Conservation (phyloP, 2,113 vertebrate genomes). For the Sakesphorus luctuosus region DNA sequence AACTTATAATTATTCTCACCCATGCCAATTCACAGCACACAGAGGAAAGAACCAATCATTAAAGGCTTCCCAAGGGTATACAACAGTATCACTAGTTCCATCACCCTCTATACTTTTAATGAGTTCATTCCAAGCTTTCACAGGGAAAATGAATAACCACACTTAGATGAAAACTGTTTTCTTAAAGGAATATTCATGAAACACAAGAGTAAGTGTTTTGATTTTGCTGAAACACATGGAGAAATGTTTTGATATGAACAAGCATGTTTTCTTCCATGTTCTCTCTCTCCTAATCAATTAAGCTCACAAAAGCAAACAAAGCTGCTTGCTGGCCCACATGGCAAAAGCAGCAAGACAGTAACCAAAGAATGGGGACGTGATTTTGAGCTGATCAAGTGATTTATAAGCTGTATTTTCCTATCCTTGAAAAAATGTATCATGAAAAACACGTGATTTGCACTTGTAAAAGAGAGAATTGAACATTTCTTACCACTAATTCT, state of each 20-base stretch:
- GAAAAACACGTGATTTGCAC: not conserved
- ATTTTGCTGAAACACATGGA: not conserved
- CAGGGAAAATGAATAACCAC: not conserved
- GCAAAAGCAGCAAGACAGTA: not conserved
- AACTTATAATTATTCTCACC: slow-evolving; percentile 13
- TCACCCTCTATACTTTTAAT: not conserved
- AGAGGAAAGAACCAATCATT: not conserved
- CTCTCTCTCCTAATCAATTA: not conserved
- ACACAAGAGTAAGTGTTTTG: not conserved
- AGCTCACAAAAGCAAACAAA: not conserved
- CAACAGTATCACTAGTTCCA: not conserved
- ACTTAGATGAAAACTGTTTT: not conserved
- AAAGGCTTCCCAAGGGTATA: not conserved
- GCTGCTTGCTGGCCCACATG: not conserved
- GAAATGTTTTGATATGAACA: not conserved
- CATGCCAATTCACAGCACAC: not conserved
- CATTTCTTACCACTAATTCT: not conserved
- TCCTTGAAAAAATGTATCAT: not conserved
- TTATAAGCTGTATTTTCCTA: not conserved
- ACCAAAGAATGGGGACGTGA: not conserved
- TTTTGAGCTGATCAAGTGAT: not conserved
- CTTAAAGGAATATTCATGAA: not conserved
- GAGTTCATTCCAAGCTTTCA: not conserved
- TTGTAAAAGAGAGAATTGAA: not conserved
- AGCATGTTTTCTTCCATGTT: not conserved